These are phyloP conservation scores for Coecobrya sp. DNA, from an alignment of 2,888 invertebrate genomes.

Conservation along the genomic window DNA sequence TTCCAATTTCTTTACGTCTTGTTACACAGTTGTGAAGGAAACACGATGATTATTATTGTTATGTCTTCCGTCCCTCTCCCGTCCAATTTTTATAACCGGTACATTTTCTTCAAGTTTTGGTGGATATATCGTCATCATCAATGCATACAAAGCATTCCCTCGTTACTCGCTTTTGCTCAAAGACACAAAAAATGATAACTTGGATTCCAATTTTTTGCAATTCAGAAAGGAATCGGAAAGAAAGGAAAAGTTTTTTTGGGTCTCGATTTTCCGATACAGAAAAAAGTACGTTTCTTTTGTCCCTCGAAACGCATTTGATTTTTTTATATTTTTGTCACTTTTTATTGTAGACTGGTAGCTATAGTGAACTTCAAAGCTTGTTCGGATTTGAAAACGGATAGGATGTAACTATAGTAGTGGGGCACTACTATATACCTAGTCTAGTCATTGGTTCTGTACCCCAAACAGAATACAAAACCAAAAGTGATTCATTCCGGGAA, in stretches of 20 bases:
- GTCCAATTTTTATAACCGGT: background rate
- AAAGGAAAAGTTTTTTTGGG: conserved; percentile 33
- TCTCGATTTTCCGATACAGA: conserved; percentile 29
- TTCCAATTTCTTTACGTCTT: conserved; percentile 39
- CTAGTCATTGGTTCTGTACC: conserved; percentile 67
- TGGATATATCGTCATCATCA: conserved; percentile 17
- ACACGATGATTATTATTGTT: conserved; percentile 58
- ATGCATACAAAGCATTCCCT: background rate
- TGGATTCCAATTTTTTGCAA: conserved; percentile 74
- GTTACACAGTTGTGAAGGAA: conserved; percentile 20
- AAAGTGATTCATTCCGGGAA: conserved; percentile 49
- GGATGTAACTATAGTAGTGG: background rate
- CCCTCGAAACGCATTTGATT: conserved; percentile 50
- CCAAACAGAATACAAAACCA: conserved; percentile 70
- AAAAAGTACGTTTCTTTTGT: conserved; percentile 30
- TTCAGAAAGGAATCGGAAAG: conserved; percentile 58
- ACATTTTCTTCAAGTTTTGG: background rate
- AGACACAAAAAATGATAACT: conserved; percentile 61
- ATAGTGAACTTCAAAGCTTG: background rate
- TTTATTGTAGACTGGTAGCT: background rate
- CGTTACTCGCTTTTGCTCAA: conserved; percentile 6
- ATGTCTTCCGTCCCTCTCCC: conserved; percentile 24
- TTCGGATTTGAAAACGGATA: background rate
- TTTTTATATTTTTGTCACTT: background rate
- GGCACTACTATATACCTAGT: background rate